Conservation (phyloP, 2,797 vertebrate species). For the Muscicapa striata region DNA sequence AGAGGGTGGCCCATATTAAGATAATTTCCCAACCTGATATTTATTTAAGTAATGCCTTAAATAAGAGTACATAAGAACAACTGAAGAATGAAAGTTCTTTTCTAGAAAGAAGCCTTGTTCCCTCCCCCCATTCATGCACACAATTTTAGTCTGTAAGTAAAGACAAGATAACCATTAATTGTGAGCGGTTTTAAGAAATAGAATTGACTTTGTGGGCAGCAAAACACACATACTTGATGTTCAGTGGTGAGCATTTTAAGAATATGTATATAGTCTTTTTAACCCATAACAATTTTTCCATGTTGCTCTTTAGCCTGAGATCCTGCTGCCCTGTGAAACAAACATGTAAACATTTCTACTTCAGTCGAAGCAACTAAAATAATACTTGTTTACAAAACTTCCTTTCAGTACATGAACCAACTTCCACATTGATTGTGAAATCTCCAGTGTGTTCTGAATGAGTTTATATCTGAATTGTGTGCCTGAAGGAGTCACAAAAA, state of each 20-base stretch:
- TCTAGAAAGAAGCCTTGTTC: neutral
- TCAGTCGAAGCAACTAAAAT: neutral
- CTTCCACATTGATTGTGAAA: neutral
- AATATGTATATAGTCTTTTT: neutral
- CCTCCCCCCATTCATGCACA: neutral
- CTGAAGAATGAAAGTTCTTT: neutral
- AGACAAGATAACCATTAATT: neutral
- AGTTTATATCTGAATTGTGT: neutral
- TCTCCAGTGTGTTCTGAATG: neutral
- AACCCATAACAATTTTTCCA: neutral
- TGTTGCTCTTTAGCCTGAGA: conserved; percentile 18
- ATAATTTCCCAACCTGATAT: neutral
- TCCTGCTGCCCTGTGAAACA: neutral
- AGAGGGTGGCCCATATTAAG: neutral
- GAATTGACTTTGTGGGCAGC: neutral
- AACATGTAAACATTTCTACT: conserved; percentile 2
- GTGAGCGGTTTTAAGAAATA: conserved; percentile 7
- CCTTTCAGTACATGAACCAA: neutral
- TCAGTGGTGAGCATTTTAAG: neutral
- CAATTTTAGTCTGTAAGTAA: conserved; percentile 10
- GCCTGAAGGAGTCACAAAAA: neutral
- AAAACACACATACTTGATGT: neutral
- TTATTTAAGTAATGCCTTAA: neutral
- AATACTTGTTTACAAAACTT: neutral
- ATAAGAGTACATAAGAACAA: neutral